phyloP scores from a whole-genome alignment of 2,113 vertebrate genomes.

The Dascyllus trimaculatus region DNA sequence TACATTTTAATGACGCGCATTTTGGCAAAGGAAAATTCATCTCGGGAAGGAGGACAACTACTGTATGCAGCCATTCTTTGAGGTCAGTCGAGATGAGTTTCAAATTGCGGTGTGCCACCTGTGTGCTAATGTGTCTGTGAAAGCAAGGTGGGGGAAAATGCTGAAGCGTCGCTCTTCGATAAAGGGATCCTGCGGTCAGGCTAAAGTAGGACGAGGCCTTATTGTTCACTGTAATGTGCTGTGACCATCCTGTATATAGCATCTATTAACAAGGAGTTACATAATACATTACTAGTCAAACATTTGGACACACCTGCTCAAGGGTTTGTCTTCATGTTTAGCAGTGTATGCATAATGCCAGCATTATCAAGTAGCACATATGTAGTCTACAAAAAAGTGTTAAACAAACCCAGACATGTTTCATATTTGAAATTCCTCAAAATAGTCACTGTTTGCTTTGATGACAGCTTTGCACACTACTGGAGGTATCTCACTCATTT shows the following conservation, averaged over 20 bases:
- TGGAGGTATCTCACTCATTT: too few relatives aligned
- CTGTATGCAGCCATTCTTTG: neutral
- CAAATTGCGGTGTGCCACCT: neutral
- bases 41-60: conserved; percentile 25
- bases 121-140: conserved; percentile 7
- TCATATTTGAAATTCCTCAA: too few relatives aligned
- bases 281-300: too few relatives aligned
- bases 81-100: conserved; percentile 40
- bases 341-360: too few relatives aligned
- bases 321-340: too few relatives aligned
- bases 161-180: neutral
- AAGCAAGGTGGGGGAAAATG: neutral
- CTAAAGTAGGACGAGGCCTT: neutral
- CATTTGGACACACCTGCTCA: too few relatives aligned
- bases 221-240: neutral
- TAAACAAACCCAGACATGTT: too few relatives aligned
- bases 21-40: conserved; percentile 35
- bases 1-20: conserved; percentile 49
- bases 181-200: neutral
- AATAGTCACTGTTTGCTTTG: too few relatives aligned
- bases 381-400: too few relatives aligned
- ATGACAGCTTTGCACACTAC: too few relatives aligned
- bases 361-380: too few relatives aligned
- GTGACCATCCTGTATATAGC: neutral
- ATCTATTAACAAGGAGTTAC: too few relatives aligned